Conservation (phyloP, 2,888 invertebrate genomes). For the Teleogryllus oceanicus region DNA sequence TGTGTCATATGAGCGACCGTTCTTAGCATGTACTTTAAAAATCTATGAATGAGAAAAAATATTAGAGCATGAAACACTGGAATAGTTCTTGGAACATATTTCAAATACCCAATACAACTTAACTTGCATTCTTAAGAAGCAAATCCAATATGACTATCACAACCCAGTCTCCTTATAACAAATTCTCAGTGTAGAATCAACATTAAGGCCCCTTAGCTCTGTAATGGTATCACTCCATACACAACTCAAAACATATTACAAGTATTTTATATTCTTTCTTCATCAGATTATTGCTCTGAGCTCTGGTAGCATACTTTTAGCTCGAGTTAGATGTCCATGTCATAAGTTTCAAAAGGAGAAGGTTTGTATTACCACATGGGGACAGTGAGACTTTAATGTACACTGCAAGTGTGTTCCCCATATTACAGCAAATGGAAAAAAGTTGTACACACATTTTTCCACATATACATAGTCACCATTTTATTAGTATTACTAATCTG, state of each 20-base stretch:
- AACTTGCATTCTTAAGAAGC: slow-evolving; percentile 12
- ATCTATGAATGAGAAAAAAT: slow-evolving; percentile 24
- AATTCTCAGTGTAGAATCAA: slow-evolving; percentile 27
- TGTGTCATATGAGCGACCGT: not conserved
- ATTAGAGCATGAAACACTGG: slow-evolving; percentile 24
- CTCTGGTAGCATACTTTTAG: not conserved
- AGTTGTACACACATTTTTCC: not conserved
- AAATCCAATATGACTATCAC: slow-evolving; percentile 18
- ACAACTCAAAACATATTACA: slow-evolving; percentile 28
- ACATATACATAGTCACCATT: not conserved
- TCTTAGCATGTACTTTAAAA: slow-evolving; percentile 23
- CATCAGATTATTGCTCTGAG: slow-evolving; percentile 37
- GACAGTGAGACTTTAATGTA: not conserved
- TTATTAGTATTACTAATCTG: not conserved
- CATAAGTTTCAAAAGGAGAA: not conserved
- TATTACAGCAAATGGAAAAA: not conserved
- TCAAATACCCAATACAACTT: slow-evolving; percentile 23
- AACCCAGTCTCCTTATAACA: slow-evolving; percentile 23
- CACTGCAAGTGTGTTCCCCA: not conserved
- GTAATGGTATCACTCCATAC: slow-evolving; percentile 32
- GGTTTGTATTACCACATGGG: not conserved
- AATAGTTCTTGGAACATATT: too few relatives aligned
- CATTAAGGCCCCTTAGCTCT: slow-evolving; percentile 37
- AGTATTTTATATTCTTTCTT: slow-evolving; percentile 31
- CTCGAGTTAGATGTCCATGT: not conserved